phyloP scores from a whole-genome alignment of 2,113 vertebrate genomes.

The Hystrix cristata region DNA sequence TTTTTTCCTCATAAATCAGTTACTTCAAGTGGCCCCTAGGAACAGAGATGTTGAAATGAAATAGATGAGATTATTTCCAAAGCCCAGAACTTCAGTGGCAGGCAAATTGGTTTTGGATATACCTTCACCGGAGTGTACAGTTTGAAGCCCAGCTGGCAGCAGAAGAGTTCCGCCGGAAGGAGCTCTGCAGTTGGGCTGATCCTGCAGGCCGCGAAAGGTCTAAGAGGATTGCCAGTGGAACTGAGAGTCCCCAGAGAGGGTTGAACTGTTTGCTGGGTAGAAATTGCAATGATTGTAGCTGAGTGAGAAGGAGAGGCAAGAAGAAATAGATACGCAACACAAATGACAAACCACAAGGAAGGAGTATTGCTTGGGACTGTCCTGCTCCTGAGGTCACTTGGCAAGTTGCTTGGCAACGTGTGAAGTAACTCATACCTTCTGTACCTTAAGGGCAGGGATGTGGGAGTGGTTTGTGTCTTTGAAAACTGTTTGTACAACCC shows the following conservation, averaged over 20 bases:
- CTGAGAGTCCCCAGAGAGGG: background rate
- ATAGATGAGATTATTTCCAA: constrained; percentile 28
- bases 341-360: background rate
- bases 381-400: background rate
- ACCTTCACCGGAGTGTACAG: constrained; percentile 7
- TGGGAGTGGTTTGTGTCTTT: background rate
- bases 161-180: background rate
- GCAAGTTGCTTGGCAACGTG: background rate
- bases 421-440: background rate
- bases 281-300: background rate
- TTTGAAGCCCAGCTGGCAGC: background rate
- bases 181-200: constrained; percentile 22
- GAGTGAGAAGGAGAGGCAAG: background rate
- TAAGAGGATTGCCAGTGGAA: background rate
- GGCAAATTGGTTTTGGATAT: background rate
- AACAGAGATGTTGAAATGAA: constrained; percentile 22
- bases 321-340: background rate
- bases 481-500: background rate
- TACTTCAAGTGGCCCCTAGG: background rate
- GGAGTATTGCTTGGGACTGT: background rate
- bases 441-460: background rate
- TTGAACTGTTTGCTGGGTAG: background rate
- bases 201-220: background rate
- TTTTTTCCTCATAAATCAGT: constrained; percentile 49
- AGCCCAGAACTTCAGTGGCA: constrained; percentile 16